Percentiles rank a stretch among this genome's conserved stretches.
phyloP scores from a whole-genome alignment of 2,113 vertebrate species.

The Melanerpes formicivorus region DNA sequence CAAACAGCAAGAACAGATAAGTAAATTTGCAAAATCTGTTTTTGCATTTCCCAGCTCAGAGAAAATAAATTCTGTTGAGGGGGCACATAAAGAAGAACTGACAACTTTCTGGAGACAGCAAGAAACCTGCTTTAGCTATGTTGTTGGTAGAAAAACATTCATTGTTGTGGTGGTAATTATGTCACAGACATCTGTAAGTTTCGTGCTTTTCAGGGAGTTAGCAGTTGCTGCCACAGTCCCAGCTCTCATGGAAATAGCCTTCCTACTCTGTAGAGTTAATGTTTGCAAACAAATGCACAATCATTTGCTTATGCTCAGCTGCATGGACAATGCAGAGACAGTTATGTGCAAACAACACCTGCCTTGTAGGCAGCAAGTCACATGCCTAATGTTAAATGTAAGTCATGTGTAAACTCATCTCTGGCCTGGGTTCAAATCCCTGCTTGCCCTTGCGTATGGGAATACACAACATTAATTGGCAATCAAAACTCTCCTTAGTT shows the following conservation, averaged over 20 bases:
- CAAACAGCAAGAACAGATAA: neutral
- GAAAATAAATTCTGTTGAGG: neutral
- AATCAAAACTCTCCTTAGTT: neutral
- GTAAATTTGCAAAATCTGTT: neutral
- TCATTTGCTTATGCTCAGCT: conserved; percentile 26
- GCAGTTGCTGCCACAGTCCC: neutral
- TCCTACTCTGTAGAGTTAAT: neutral
- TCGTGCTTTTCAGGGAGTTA: neutral
- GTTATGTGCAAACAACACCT: conserved; percentile 44
- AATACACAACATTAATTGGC: neutral
- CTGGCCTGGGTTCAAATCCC: conserved; percentile 1
- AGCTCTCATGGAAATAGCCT: neutral
- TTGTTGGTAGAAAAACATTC: neutral
- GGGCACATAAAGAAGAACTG: neutral
- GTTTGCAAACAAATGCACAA: conserved; percentile 15
- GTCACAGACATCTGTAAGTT: neutral
- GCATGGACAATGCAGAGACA: conserved; percentile 21
- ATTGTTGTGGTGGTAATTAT: neutral
- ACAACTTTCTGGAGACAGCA: neutral
- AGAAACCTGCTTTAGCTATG: neutral
- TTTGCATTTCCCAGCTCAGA: neutral
- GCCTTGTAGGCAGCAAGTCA: conserved; percentile 36
- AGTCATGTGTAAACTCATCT: conserved; percentile 43
- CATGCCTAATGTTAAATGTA: neutral
- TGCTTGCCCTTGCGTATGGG: neutral